Base-by-base conservation (phyloP, 2,888 invertebrate species). In the Volucella bombylans region DNA sequence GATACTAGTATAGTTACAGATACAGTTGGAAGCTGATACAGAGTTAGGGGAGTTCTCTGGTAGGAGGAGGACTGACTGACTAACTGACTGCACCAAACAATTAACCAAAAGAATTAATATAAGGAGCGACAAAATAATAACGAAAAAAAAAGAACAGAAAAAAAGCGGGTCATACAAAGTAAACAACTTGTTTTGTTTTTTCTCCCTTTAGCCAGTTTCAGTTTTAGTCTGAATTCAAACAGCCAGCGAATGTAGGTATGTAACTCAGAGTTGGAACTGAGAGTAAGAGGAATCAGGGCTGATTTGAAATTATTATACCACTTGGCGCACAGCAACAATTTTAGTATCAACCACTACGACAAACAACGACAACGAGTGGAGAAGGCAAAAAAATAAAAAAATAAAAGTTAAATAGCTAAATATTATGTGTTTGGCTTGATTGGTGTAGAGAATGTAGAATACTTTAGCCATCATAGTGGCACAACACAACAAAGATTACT, bases 271-370 rank as follows among this genome's bases (percentile, higher is more conserved):
- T 31, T 65, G 14, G 38, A 62, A 15, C 15, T 41, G 52, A 12
- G 47, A 65, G 43, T 52, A 43, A 72, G 31, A 74, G 49, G 50
- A 65, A 41, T 14, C 15, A 65, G 14, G 59, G 59, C 41, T 52
- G 52, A 67, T 79, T 72, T 79, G 47, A 81, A 65, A 61, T 72
- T 71, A 39, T 71, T 82, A 50, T 61, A 47, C 67, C 38, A 72
- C 65, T 82, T 77, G 59, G 77, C 61, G 62, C 72, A 77, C 81
- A 59, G 78, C 61, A 72, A 72, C 71, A 31, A 38, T 54, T 10
- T 31, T 31, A 31, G 31, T 31, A 31, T 31, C 31, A 31, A 31
- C 31, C 31, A 31, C 31, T 31, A 31, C 6, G 31, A 31, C 41
- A 14, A 45, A 50, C 31, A 52, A 38, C 12, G 41, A 39, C 18